These are phyloP conservation scores for Copsychus sechellarum DNA, from an alignment of 2,113 vertebrate genomes.

Conservation along the genomic window DNA sequence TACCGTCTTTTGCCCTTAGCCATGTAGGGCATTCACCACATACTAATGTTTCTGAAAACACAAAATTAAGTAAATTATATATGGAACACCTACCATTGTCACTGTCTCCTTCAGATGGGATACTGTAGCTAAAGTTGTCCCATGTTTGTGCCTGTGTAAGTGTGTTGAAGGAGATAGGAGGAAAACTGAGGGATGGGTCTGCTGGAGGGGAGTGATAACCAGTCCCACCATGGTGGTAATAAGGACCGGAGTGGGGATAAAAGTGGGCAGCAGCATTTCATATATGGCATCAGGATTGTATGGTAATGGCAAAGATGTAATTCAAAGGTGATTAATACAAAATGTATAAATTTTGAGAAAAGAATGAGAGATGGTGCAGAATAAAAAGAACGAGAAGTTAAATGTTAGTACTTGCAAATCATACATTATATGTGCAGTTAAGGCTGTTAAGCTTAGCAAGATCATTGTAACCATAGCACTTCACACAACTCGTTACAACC, in stretches of 20 bases:
- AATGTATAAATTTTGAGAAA: slow-evolving; percentile 62
- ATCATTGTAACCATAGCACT: slow-evolving; percentile 10
- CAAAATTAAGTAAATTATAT: slow-evolving; percentile 48
- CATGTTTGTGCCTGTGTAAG: slow-evolving; percentile 90
- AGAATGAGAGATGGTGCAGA: slow-evolving; percentile 72
- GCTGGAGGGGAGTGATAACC: slow-evolving; percentile 73
- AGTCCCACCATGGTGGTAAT: slow-evolving; percentile 52
- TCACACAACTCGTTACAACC: neutral
- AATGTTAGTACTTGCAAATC: slow-evolving; percentile 82
- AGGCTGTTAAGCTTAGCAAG: slow-evolving; percentile 52
- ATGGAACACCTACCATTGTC: slow-evolving; percentile 86
- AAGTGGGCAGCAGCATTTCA: slow-evolving; percentile 69
- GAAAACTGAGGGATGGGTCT: slow-evolving; percentile 87
- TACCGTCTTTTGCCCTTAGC: neutral
- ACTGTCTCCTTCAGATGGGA: slow-evolving; percentile 84
- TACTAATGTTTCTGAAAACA: slow-evolving; percentile 17
- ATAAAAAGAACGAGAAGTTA: slow-evolving; percentile 78
- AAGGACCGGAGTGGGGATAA: slow-evolving; percentile 57
- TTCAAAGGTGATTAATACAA: slow-evolving; percentile 70
- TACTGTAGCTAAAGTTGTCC: slow-evolving; percentile 83
- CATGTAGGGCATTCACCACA: neutral
- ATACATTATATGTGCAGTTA: slow-evolving; percentile 76
- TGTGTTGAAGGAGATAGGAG: slow-evolving; percentile 88
- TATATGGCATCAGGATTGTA: slow-evolving; percentile 63
- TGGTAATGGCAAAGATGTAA: slow-evolving; percentile 68